Percentiles rank a stretch among this genome's conserved stretches.
These are phyloP conservation scores for Pogonus chalceus DNA, from an alignment of 1,140 invertebrate species.

Conservation along the genomic window DNA sequence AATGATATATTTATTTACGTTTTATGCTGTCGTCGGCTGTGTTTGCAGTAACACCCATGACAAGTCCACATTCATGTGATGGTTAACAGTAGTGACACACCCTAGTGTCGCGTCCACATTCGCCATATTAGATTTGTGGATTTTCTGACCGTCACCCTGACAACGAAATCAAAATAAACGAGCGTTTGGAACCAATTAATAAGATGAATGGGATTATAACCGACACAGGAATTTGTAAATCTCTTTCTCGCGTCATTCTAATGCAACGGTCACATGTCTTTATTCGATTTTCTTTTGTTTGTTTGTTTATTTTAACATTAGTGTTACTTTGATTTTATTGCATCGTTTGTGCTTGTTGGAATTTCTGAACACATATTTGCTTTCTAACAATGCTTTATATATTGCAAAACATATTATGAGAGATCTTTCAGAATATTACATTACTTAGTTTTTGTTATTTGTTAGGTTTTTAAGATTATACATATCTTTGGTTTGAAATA, in stretches of 20 bases:
- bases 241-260: background rate
- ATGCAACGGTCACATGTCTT: background rate
- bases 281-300: background rate
- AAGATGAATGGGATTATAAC: conserved; percentile 1
- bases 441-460: too few species aligned
- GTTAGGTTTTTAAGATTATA: too few species aligned
- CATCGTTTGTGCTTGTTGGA: background rate
- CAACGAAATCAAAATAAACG: conserved; percentile 4
- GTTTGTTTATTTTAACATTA: background rate
- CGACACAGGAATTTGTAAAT: background rate
- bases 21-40: too few species aligned
- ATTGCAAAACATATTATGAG: too few species aligned
- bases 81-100: background rate
- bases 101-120: background rate
- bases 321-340: background rate
- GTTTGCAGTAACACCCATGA: too few species aligned
- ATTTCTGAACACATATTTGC: background rate
- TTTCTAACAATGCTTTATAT: too few species aligned
- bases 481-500: too few species aligned
- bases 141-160: background rate
- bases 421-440: too few species aligned
- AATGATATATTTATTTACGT: too few species aligned
- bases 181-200: conserved; percentile 2
- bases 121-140: conserved; percentile 1
- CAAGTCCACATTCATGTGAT: background rate